phyloP scores from a whole-genome alignment of 2,113 vertebrate genomes.

The Semnornis frantzii region DNA sequence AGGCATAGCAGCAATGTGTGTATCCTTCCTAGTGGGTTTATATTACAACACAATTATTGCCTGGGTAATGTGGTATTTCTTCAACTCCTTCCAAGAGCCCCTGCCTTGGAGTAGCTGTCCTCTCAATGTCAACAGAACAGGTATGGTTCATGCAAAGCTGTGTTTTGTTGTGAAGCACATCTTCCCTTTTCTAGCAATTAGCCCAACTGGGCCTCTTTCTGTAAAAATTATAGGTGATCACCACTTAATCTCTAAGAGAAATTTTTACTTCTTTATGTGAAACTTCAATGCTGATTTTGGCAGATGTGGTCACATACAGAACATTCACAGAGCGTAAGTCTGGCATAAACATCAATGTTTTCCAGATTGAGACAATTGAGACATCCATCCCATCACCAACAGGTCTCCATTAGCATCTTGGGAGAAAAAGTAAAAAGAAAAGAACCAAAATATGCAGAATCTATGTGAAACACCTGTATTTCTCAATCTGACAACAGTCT shows the following conservation, averaged over 20 bases:
- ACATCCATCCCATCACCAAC: background rate
- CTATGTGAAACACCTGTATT: background rate
- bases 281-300: background rate
- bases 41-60: conserved; percentile 95
- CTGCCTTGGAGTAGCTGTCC: conserved; percentile 90
- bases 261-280: background rate
- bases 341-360: background rate
- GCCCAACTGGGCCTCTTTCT: background rate
- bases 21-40: conserved; percentile 85
- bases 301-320: background rate
- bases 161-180: background rate
- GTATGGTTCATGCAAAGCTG: conserved; percentile 52
- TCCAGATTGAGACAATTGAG: background rate
- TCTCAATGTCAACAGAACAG: conserved; percentile 79
- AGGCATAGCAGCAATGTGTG: conserved; percentile 90
- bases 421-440: background rate
- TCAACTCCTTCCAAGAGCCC: conserved; percentile 94
- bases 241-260: background rate
- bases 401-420: fast-evolving
- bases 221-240: background rate
- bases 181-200: background rate
- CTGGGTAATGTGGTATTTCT: conserved; percentile 98
- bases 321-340: background rate
- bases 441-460: background rate
- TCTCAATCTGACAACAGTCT: background rate